Evolutionary conservation across 2,113 vertebrate species (phyloP), one percentile per base, ranked within the genome.

Genomic region (Microcebus lehilahytsara): DNA sequence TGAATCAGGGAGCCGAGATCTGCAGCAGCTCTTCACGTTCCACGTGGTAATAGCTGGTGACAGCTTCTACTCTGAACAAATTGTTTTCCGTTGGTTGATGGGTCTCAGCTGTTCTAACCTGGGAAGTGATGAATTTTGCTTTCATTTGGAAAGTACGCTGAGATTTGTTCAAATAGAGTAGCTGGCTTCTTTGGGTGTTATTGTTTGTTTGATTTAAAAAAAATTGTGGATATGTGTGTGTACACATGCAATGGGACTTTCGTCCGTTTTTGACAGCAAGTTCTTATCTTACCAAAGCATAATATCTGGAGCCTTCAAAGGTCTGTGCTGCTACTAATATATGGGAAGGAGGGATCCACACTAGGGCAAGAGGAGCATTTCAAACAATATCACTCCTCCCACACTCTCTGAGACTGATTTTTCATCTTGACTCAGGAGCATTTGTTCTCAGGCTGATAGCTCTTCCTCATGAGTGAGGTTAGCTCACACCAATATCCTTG

Each of bases 81-180:
- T 99, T 98, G 97, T 99, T 99, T 99, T 98, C 97, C 37, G 84
- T 97, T 98, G 96, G 97, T 98, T 98, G 99, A 98, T 98, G 98
- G 96, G 98, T 98, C 98, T 98, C 98, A 98, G 98, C 98, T 98
- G 98, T 97, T 98, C 91, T 95, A 95, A 97, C 98, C 94, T 96
- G 97, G 98, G 98, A 98, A 98, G 96, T 96, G 93, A 97, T 96
- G 97, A 98, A 71, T 95, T 98, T 98, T 98, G 97, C 74, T 97
- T 97, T 98, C 90, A 84, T 89, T 77, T 96, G 89, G 95, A 98
- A 98, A 97, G 93, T 96, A 97, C 94, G 90, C 85, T 89, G 97
- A 96, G 91, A 88, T 91, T 96, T 97, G 69, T 95, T 98, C 96
- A 30, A 96, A 97, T 80, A 95, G 22, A 96, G 66, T 90, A 90